Evolutionary conservation across 2,888 invertebrate genomes (phyloP), one percentile per base, ranked within the genome.

Genomic region (Cephus runcator): DNA sequence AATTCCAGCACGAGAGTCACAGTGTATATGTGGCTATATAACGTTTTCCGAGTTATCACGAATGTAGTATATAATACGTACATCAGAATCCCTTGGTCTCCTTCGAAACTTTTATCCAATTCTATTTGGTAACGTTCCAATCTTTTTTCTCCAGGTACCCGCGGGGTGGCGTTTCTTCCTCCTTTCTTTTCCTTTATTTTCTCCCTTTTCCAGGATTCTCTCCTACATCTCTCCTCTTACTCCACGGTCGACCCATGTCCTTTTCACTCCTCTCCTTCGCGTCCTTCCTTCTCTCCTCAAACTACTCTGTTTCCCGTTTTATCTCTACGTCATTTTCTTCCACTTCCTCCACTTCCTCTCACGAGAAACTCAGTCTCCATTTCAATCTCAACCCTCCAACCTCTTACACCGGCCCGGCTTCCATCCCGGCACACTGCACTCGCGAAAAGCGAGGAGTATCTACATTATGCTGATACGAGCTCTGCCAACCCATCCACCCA

Each of bases 401-500:
- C 77, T 78, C 77, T 77, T 69, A 76, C 30, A 71, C 81, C 73
- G 75, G 23, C 31, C 76, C 76, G 79, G 69, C n/a, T 75, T 81
- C 81, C 81, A 79, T 81, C 79, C 80, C 79, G 77, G 77, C 34
- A 71, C 71, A 71, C 71, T 71, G 71, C 71, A 83, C 85, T 85
- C 82, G 82, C 83, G 84, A 83, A 85, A 87, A 85, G 85, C 85
- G 84, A 82, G 84, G 86, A 87, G 86, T 85, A 83, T 81, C 87
- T 87, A 88, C 87, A 88, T 88, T 88, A 88, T 87, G 87, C 88
- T 87, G 88, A 87, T 88, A 87, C 88, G 74, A 35, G 34, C 35
- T 79, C 79, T 78, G 79, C 80, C 76, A 75, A 78, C 84, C 84
- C 81, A 85, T 81, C 85, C 85, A 78, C 82, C 80, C 81, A 68